Percentiles rank a stretch among this genome's conserved stretches.
Evolutionary conservation across 2,888 invertebrate genomes (phyloP).

Genomic region (Plagodis pulveraria): DNA sequence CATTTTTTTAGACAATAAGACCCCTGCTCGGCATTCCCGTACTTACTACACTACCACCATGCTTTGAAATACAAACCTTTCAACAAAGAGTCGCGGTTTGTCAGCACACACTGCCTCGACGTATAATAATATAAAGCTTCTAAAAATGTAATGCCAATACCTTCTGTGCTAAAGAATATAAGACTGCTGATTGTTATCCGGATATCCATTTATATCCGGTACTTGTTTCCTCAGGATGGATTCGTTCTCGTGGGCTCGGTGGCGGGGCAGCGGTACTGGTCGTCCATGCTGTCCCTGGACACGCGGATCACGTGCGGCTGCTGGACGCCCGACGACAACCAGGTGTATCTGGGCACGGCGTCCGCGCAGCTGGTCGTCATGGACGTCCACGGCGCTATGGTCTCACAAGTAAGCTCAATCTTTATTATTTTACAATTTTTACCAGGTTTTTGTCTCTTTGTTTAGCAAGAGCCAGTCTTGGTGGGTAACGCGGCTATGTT

Average conservation of each 20-base stretch:
- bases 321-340: constrained; percentile 99
- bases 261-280: constrained; percentile 99
- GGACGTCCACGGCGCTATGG: constrained; percentile 98
- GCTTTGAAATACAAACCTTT: no score
- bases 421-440: no score
- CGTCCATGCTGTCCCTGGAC: constrained; percentile 97
- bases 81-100: no score
- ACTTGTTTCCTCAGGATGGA: constrained; percentile 89
- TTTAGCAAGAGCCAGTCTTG: no score
- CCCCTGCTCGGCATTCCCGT: no score
- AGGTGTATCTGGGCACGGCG: constrained; percentile 98
- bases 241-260: constrained; percentile 99
- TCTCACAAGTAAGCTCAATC: constrained; percentile 87
- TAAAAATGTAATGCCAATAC: no score
- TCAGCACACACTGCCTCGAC: no score
- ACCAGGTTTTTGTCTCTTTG: no score
- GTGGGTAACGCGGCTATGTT: no score
- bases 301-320: constrained; percentile 97
- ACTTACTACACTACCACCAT: no score
- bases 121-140: no score
- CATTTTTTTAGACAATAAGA: no score
- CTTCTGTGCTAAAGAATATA: background rate
- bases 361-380: constrained; percentile 98
- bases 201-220: background rate
- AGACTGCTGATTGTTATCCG: background rate